These are phyloP conservation scores for Pygoscelis antarcticus DNA, from an alignment of 2,113 vertebrate genomes.

Conservation along the genomic window DNA sequence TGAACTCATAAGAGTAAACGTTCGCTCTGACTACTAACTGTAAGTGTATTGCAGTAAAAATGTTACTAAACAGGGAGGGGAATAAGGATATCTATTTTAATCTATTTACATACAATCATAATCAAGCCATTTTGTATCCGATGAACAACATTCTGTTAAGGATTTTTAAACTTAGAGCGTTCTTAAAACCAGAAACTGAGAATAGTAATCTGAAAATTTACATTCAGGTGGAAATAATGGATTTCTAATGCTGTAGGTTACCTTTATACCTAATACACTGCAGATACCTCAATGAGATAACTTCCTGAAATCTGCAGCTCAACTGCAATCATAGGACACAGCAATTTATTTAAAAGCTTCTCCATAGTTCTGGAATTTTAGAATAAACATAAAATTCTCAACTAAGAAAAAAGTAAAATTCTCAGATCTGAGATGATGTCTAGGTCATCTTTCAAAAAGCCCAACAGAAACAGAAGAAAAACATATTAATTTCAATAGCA, in stretches of 20 bases:
- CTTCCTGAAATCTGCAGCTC: not conserved
- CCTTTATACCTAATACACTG: not conserved
- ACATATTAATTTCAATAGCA: not conserved
- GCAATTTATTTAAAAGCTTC: not conserved
- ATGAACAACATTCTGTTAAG: not conserved
- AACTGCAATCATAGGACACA: not conserved
- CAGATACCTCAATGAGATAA: not conserved
- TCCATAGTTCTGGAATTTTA: not conserved
- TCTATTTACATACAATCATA: not conserved
- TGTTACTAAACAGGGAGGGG: accelerated
- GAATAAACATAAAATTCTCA: not conserved
- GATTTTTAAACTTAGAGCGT: no score
- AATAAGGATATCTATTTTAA: not conserved
- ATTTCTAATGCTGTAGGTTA: not conserved
- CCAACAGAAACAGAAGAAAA: not conserved
- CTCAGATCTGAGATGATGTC: not conserved
- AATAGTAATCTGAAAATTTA: not conserved
- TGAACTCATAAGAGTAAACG: not conserved
- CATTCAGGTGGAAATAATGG: not conserved
- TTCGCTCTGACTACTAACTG: not conserved
- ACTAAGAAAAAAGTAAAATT: not conserved
- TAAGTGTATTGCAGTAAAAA: not conserved
- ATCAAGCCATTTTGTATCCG: not conserved
- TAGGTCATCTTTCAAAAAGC: not conserved
- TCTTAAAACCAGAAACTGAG: not conserved